Conservation (phyloP, 2,888 invertebrate species). For the Deroplatys truncata region DNA sequence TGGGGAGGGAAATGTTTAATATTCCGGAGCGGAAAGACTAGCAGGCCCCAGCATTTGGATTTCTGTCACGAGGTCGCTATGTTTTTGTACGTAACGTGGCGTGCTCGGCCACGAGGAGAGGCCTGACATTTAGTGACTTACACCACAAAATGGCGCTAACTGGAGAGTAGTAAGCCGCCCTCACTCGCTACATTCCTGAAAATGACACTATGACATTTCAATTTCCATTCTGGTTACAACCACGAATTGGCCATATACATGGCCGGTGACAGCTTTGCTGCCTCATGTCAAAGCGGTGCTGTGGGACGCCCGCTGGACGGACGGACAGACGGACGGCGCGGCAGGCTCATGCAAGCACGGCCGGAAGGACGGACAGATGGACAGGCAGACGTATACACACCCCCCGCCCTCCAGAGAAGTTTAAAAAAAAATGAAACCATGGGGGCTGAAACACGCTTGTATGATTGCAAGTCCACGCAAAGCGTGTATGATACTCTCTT, state of each 20-base stretch:
- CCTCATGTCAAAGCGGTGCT: constrained; percentile 8
- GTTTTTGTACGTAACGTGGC: constrained; percentile 19
- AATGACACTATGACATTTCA: constrained; percentile 33
- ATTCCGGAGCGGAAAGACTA: constrained; percentile 22
- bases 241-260: constrained; percentile 25
- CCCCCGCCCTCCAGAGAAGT: not conserved
- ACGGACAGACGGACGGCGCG: not conserved
- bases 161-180: not conserved
- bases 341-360: not conserved
- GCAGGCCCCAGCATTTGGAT: constrained; percentile 20
- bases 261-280: constrained; percentile 25
- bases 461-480: constrained; percentile 3
- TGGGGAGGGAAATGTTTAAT: constrained; percentile 27
- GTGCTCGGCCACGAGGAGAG: not conserved
- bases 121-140: constrained; percentile 28
- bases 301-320: not conserved
- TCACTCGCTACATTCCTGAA: constrained; percentile 26
- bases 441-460: constrained; percentile 9
- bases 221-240: constrained; percentile 29
- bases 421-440: constrained; percentile 1
- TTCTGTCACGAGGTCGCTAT: constrained; percentile 18
- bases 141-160: constrained; percentile 28
- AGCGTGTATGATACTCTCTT: not conserved
- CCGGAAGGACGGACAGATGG: not conserved
- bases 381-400: not conserved